Conservation (phyloP, 2,888 invertebrate genomes). For the Margaritifera margaritifera region DNA sequence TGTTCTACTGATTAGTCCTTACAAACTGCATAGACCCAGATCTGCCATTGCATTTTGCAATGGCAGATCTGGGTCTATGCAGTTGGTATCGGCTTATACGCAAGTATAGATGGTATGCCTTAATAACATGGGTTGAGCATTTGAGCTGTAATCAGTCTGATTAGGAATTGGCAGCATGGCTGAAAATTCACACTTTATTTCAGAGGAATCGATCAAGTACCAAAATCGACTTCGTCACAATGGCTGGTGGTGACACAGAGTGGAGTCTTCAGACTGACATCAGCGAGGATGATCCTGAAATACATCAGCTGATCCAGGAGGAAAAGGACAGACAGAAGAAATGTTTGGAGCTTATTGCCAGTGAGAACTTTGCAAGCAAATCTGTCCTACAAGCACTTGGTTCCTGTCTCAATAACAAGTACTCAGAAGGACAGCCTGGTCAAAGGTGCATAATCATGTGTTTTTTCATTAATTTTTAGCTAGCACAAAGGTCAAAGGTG, state of each 20-base stretch:
- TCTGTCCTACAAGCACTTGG: constrained; percentile 75
- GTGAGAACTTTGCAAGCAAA: constrained; percentile 78
- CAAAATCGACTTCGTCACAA: too few species aligned
- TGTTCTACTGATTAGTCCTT: too few species aligned
- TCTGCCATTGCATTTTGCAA: too few species aligned
- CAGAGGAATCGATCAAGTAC: too few species aligned
- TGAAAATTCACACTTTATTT: too few species aligned
- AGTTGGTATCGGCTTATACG: too few species aligned
- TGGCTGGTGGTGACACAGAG: constrained; percentile 25
- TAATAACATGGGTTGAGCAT: too few species aligned
- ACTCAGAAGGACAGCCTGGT: constrained; percentile 78
- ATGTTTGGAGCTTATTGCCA: constrained; percentile 97
- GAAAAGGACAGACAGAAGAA: constrained; percentile 89
- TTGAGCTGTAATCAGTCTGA: too few species aligned
- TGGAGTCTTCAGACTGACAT: constrained; percentile 63
- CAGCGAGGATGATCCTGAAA: constrained; percentile 84
- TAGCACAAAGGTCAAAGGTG: neutral
- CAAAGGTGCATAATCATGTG: constrained; percentile 67
- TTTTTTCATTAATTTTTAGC: neutral
- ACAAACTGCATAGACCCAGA: too few species aligned
- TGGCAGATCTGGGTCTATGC: too few species aligned
- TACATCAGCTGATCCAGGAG: constrained; percentile 84
- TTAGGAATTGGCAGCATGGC: too few species aligned
- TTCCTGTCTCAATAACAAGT: constrained; percentile 77
- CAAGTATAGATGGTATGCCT: too few species aligned